Conservation (phyloP, 2,888 invertebrate species). For the Zele albiditarsus region DNA sequence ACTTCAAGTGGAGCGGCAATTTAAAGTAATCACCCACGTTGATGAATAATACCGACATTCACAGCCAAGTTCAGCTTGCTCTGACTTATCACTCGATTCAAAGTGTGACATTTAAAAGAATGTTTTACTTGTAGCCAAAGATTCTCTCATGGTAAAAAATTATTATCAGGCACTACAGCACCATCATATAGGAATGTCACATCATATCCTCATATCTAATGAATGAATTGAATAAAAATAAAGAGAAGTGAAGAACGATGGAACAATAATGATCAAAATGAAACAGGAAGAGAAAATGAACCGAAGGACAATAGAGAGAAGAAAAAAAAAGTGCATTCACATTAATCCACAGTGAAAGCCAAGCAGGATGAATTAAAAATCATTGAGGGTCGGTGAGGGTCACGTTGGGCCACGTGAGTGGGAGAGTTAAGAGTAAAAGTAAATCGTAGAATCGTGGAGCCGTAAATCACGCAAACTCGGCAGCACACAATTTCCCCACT, state of each 20-base stretch:
- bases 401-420: conserved; percentile 22
- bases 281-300: conserved; percentile 7
- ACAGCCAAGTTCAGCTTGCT: no score
- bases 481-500: conserved; percentile 31
- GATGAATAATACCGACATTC: no score
- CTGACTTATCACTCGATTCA: no score
- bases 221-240: not conserved
- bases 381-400: conserved; percentile 27
- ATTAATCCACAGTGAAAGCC: conserved; percentile 40
- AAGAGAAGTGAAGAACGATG: not conserved
- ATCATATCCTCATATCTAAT: no score
- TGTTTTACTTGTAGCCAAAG: no score
- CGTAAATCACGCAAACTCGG: conserved; percentile 44
- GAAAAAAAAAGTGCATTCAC: conserved; percentile 12
- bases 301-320: not conserved
- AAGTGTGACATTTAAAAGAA: no score
- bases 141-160: no score
- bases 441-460: conserved; percentile 44
- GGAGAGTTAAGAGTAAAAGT: conserved; percentile 46
- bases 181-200: no score
- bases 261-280: conserved; percentile 7
- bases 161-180: no score
- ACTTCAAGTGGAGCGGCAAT: no score
- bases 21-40: no score
- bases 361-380: conserved; percentile 38